Evolutionary conservation across 1,140 invertebrate genomes (phyloP).

Genomic region (Microplitis mediator): DNA sequence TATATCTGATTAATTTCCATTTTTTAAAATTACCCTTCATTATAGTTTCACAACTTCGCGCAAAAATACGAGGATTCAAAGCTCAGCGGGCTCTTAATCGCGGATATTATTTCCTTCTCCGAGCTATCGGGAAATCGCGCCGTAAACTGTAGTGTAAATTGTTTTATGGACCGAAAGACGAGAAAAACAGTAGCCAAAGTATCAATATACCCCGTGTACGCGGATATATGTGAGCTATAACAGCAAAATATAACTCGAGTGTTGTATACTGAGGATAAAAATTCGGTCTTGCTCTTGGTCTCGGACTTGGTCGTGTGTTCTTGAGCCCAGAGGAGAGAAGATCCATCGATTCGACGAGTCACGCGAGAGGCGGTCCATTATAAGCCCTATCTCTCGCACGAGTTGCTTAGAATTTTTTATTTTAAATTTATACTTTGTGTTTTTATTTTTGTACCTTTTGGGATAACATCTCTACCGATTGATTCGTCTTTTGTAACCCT

Average conservation of each 20-base stretch:
- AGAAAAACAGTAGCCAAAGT: too few species aligned
- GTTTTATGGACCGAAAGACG: too few species aligned
- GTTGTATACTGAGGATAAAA: too few species aligned
- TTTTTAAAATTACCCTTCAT: background rate
- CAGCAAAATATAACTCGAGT: too few species aligned
- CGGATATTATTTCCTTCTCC: too few species aligned
- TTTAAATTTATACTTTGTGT: background rate
- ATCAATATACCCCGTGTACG: background rate
- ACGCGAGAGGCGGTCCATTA: slow-evolving; percentile 29
- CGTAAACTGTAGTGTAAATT: too few species aligned
- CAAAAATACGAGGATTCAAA: too few species aligned
- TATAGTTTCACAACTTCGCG: background rate
- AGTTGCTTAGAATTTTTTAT: slow-evolving; percentile 18
- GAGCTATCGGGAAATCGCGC: too few species aligned
- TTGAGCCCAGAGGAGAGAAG: background rate
- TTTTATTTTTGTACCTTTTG: slow-evolving; percentile 13
- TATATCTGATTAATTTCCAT: background rate
- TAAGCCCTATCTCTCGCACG: slow-evolving; percentile 24
- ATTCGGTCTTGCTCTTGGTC: too few species aligned
- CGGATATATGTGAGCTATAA: too few species aligned
- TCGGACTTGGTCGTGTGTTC: background rate
- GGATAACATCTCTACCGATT: slow-evolving; percentile 10
- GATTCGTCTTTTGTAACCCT: slow-evolving; percentile 24
- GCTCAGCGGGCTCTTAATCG: too few species aligned
- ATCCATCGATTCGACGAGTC: slow-evolving; percentile 28